Percentiles rank a stretch among this genome's conserved stretches.
Conservation (phyloP, 2,797 vertebrate genomes). For the Odontamblyopus lacepedii region DNA sequence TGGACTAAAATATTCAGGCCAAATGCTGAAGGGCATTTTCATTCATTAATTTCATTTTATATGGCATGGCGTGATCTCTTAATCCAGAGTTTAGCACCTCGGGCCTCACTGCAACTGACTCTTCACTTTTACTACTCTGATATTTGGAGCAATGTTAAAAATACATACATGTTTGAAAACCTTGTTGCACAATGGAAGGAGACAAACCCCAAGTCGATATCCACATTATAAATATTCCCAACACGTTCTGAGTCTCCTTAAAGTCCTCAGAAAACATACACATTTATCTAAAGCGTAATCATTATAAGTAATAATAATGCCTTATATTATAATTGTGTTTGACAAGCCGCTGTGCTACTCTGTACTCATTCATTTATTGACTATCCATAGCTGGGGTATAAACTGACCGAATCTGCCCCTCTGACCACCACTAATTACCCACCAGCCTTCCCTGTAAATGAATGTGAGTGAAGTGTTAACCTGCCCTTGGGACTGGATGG, state of each 20-base stretch:
- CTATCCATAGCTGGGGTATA: too few species aligned
- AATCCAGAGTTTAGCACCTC: constrained; percentile 2
- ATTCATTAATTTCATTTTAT: not conserved
- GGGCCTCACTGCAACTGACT: not conserved
- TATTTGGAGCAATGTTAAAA: not conserved
- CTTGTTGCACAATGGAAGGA: not conserved
- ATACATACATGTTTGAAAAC: not conserved
- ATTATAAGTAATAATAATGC: not conserved
- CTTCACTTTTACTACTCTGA: not conserved
- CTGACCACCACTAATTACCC: too few species aligned
- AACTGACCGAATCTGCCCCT: too few species aligned
- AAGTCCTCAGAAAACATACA: too few species aligned
- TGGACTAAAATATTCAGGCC: constrained; percentile 7
- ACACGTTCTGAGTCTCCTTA: not conserved
- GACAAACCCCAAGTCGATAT: not conserved
- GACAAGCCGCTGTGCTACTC: not conserved
- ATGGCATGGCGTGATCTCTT: not conserved
- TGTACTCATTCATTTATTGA: not conserved
- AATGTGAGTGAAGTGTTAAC: too few species aligned
- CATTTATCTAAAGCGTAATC: too few species aligned
- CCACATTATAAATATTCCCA: not conserved
- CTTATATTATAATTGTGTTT: not conserved
- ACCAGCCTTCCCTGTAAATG: too few species aligned
- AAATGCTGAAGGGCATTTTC: constrained; percentile 1
- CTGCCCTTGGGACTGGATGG: too few species aligned